Conservation (phyloP, 2,888 invertebrate species). For the Thymelicus acteon region DNA sequence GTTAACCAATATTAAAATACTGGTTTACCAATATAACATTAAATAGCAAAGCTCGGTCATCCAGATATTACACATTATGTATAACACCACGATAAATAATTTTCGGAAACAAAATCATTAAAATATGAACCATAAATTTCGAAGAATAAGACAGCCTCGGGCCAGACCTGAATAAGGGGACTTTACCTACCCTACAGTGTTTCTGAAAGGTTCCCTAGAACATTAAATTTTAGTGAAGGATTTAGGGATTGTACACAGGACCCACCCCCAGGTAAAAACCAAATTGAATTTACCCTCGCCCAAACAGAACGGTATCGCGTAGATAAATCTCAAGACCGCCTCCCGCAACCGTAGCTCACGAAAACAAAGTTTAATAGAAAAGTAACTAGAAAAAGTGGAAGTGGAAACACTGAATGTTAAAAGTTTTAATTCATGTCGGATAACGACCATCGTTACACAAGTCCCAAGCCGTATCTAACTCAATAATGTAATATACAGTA, state of each 20-base stretch:
- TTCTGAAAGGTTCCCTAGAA: slow-evolving; percentile 7
- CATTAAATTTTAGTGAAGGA: slow-evolving; percentile 20
- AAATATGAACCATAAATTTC: no score
- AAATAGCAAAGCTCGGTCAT: no score
- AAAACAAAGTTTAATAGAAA: slow-evolving; percentile 82
- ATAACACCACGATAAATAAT: no score
- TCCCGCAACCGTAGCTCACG: slow-evolving; percentile 69
- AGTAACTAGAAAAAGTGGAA: slow-evolving; percentile 78
- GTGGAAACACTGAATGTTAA: slow-evolving; percentile 71
- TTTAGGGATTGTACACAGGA: slow-evolving; percentile 13
- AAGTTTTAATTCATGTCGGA: slow-evolving; percentile 66
- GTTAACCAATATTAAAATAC: no score
- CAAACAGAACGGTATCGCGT: slow-evolving; percentile 79
- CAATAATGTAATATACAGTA: neutral
- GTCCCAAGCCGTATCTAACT: slow-evolving; percentile 8
- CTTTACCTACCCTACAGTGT: neutral
- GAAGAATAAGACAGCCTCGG: no score
- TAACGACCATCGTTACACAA: slow-evolving; percentile 34
- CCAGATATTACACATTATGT: no score
- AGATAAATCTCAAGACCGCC: slow-evolving; percentile 78
- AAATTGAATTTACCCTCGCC: slow-evolving; percentile 80
- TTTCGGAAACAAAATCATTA: no score
- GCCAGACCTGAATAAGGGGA: no score
- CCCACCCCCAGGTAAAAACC: slow-evolving; percentile 77
- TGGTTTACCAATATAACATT: no score